phyloP scores from a whole-genome alignment of 2,888 invertebrate species.

The Lepidocyrtoides sp. region DNA sequence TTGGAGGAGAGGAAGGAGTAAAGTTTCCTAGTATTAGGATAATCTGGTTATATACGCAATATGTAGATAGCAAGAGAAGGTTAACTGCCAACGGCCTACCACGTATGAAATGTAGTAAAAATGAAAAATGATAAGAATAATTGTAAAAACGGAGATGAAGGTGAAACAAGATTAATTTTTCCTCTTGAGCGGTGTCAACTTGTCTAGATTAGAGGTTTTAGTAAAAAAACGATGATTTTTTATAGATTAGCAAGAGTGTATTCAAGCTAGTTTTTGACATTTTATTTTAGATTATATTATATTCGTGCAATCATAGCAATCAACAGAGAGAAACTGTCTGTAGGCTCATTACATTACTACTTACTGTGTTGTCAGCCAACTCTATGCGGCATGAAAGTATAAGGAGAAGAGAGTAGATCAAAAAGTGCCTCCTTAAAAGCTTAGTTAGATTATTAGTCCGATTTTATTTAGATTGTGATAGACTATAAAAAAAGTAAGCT shows the following conservation, averaged over 20 bases:
- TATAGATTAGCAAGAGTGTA: not conserved
- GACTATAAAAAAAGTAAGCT: conserved; percentile 29
- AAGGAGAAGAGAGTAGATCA: not conserved
- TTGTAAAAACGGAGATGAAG: conserved; percentile 16
- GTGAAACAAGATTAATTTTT: conserved; percentile 75
- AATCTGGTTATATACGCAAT: too few species aligned
- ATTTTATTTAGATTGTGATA: conserved; percentile 42
- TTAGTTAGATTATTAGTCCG: conserved; percentile 26
- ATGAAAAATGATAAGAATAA: not conserved
- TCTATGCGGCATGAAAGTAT: not conserved
- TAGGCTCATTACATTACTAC: not conserved
- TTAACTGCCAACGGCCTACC: too few species aligned
- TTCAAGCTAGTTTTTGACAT: conserved; percentile 68
- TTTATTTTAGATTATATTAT: conserved; percentile 42
- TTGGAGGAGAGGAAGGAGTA: not conserved
- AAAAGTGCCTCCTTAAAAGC: not conserved
- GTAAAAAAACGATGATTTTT: conserved; percentile 18
- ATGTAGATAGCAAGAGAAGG: too few species aligned
- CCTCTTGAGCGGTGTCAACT: conserved; percentile 53
- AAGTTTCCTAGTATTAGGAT: not conserved
- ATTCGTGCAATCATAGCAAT: not conserved
- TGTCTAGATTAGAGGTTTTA: conserved; percentile 44
- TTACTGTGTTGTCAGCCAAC: not conserved
- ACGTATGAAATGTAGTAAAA: not conserved
- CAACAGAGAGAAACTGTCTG: not conserved